phyloP scores from a whole-genome alignment of 30 jellyfish, hydroid and myxozoan genomes.

The Euphysa ruthae region DNA sequence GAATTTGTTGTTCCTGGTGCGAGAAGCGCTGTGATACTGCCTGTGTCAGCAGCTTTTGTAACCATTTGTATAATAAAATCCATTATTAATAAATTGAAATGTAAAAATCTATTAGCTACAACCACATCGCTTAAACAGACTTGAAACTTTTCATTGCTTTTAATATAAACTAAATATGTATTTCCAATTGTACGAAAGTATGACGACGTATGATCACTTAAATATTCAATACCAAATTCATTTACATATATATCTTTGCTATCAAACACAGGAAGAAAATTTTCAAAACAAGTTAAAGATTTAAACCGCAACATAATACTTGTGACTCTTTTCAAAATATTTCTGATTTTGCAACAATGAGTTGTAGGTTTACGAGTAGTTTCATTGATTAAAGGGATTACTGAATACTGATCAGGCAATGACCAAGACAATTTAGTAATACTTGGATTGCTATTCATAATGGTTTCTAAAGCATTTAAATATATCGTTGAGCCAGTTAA shows the following conservation, averaged over 20 bases:
- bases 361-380: constrained; percentile 32
- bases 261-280: constrained; percentile 55
- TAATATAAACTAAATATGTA: constrained; percentile 15
- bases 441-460: constrained; percentile 38
- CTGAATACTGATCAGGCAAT: constrained; percentile 34
- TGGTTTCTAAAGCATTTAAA: constrained; percentile 14
- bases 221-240: constrained; percentile 58
- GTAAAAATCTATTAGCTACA: constrained; percentile 36
- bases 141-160: constrained; percentile 17
- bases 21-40: constrained; percentile 32
- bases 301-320: constrained; percentile 55
- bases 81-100: constrained; percentile 55
- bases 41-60: constrained; percentile 59
- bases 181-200: constrained; percentile 22
- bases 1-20: constrained; percentile 84
- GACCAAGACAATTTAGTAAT: constrained; percentile 63
- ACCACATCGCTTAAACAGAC: constrained; percentile 12
- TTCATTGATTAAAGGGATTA: constrained; percentile 8
- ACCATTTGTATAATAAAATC: constrained; percentile 70
- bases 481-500: constrained; percentile 63
- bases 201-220: constrained; percentile 32
- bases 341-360: constrained; percentile 9
- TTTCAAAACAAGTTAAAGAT: constrained; percentile 22
- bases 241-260: constrained; percentile 33
- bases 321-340: constrained; percentile 29